Base-by-base conservation (phyloP, 2,888 invertebrate species). In the Phengaris alcon region DNA sequence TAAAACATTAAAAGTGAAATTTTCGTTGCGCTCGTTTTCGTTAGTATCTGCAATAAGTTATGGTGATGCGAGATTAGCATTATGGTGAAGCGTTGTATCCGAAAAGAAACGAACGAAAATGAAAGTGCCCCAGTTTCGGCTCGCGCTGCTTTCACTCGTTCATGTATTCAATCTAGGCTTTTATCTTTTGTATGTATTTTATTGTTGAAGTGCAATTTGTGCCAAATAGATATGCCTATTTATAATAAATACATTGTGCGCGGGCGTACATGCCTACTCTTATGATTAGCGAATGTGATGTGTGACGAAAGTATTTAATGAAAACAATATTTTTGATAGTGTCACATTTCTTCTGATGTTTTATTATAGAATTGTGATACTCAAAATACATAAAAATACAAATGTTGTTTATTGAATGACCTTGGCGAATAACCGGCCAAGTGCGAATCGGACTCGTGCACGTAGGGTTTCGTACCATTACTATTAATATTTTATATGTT, bases 101-200 rank as follows among this genome's bases (percentile, higher is more conserved):
- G 88, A 93, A 92, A 92, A 92, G 90, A 92, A 92, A 91, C 89
- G 88, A 92, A 92, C 89, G 93, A 93, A 91, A 93, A 91, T 90
- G 93, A 93, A 93, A 93, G 93, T 93, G 91, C 84, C 93, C 93
- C 81, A 92, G 89, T 87, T 93, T 80, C 84, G 84, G 81, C 83
- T 83, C 84, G 81, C 82, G 76, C 79, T 82, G 82, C 90, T 92
- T 91, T 92, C 91, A 90, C 90, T 89, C 84, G 84, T 88, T 90
- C 89, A 84, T 90, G 86, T 86, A 86, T 86, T 85, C 87, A 87
- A 88, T 88, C 88, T 90, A 75, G 75, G 75, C 88, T 89, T 90
- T 79, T 87, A 77, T 78, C 75, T 79, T 76, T 75, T 64, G 76
- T 74, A 57, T 75, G 68, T 75, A 55, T 75, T 75, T 75, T 69